Conservation (phyloP, 2,888 invertebrate genomes). For the Urechis unicinctus region DNA sequence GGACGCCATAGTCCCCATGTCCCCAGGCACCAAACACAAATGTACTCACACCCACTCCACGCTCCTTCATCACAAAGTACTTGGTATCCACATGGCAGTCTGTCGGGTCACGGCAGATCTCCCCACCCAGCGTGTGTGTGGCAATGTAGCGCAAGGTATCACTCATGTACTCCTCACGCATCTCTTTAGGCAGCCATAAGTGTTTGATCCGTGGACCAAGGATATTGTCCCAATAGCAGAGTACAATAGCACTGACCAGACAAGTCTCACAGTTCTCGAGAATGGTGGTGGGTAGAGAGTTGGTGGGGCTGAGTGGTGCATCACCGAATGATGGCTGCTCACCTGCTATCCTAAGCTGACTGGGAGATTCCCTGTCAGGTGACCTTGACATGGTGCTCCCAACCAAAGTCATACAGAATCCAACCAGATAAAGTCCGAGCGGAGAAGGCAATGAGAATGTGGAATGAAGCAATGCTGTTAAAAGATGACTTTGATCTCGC, state of each 20-base stretch:
- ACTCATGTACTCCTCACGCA: slow-evolving; percentile 18
- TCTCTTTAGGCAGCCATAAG: slow-evolving; percentile 31
- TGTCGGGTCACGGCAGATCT: slow-evolving; percentile 39
- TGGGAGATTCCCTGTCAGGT: no score
- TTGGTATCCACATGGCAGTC: slow-evolving; percentile 37
- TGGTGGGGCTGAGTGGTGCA: no score
- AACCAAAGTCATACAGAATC: no score
- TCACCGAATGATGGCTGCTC: no score
- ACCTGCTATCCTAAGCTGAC: no score
- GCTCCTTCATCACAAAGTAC: slow-evolving; percentile 37
- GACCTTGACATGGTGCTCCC: no score
- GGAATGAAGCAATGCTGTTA: not conserved
- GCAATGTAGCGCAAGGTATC: slow-evolving; percentile 31
- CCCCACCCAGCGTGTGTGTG: slow-evolving; percentile 40
- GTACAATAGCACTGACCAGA: slow-evolving; percentile 28
- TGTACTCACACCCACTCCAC: slow-evolving; percentile 33
- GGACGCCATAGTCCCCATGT: slow-evolving; percentile 29
- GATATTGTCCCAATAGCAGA: slow-evolving; percentile 47
- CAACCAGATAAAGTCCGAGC: no score
- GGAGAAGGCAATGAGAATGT: not conserved
- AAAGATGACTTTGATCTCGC: slow-evolving; percentile 23
- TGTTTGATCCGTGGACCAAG: slow-evolving; percentile 41
- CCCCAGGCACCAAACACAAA: slow-evolving; percentile 41
- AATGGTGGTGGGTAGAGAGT: no score
- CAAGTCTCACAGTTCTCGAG: slow-evolving; percentile 19